Evolutionary conservation across 2,888 invertebrate genomes (phyloP).

Genomic region (Meteorus colon): DNA sequence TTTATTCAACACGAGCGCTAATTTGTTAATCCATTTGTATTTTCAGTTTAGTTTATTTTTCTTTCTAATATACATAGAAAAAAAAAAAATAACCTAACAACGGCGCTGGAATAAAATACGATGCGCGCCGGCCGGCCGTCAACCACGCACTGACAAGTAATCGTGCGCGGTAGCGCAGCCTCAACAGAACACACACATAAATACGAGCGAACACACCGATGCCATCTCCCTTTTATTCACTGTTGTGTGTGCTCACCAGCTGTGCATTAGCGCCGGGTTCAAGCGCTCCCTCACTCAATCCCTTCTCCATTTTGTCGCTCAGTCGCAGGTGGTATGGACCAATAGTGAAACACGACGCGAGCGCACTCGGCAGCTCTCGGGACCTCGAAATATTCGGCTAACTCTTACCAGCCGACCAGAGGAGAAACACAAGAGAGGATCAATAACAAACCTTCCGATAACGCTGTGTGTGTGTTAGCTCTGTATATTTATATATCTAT

Average conservation of each 20-base stretch:
- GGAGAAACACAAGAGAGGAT: slow-evolving; percentile 54
- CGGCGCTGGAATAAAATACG: slow-evolving; percentile 44
- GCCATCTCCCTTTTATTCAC: neutral
- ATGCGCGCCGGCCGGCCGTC: slow-evolving; percentile 70
- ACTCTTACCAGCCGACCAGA: slow-evolving; percentile 40
- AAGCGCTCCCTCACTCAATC: neutral
- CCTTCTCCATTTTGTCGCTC: neutral
- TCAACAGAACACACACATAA: slow-evolving; percentile 28
- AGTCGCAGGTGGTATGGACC: neutral
- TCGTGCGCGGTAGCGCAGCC: slow-evolving; percentile 34
- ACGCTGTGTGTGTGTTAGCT: neutral
- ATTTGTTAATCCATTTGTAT: neutral
- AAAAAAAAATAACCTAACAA: slow-evolving; percentile 34
- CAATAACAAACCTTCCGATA: slow-evolving; percentile 62
- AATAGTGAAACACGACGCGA: neutral
- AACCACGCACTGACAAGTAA: slow-evolving; percentile 65
- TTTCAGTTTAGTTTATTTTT: neutral
- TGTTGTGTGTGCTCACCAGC: neutral
- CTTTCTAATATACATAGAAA: neutral
- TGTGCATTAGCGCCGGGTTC: slow-evolving; percentile 35
- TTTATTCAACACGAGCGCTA: neutral
- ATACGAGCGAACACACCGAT: neutral
- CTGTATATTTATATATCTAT: neutral
- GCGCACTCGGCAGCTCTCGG: slow-evolving; percentile 27
- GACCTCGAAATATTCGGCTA: slow-evolving; percentile 15